Conservation (phyloP, 2,797 vertebrate species). For the Streptopelia turtur region DNA sequence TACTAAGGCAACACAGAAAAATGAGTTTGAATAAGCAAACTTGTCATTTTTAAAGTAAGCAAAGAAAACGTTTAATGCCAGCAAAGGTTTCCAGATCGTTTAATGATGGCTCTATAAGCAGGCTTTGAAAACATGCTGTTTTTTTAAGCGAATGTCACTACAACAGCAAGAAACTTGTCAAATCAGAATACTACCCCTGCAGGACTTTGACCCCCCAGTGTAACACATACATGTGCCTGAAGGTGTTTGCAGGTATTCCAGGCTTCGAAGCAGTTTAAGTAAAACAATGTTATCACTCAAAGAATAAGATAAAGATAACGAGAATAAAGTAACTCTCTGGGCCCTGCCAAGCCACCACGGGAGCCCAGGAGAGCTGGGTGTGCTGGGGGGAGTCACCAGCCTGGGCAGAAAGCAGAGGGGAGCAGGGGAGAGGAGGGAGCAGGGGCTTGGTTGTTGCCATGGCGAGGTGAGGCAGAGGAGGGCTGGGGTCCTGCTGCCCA, state of each 20-base stretch:
- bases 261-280: background rate
- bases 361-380: background rate
- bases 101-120: background rate
- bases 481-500: background rate
- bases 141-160: background rate
- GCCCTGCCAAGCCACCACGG: background rate
- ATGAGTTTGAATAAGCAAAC: background rate
- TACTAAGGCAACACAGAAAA: background rate
- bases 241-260: background rate
- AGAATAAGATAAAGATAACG: background rate
- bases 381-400: background rate
- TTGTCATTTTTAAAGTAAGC: background rate
- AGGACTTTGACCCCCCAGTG: background rate
- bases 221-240: background rate
- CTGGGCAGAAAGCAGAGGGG: background rate
- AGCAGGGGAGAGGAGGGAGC: background rate
- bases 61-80: background rate
- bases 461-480: accelerated
- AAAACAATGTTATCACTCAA: background rate
- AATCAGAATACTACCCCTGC: background rate
- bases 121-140: background rate
- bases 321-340: background rate
- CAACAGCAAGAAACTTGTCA: background rate
- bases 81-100: background rate
- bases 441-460: accelerated